Conservation (phyloP, 1,140 invertebrate species). For the Brachionus rotundiformis region DNA sequence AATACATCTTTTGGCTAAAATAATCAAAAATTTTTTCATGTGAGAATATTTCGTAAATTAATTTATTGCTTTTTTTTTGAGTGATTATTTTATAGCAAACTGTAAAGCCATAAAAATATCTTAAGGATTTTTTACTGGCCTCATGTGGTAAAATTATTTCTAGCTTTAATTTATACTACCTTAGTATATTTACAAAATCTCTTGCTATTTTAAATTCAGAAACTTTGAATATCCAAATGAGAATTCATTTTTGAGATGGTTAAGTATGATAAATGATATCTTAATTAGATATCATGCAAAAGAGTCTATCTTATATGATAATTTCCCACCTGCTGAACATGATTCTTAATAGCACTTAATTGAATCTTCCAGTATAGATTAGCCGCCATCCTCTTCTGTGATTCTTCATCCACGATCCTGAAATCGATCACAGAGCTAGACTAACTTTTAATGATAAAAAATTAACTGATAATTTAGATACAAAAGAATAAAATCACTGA, state of each 20-base stretch:
- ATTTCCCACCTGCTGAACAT: background rate
- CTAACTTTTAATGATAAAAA: background rate
- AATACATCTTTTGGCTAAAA: no score
- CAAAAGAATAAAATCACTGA: background rate
- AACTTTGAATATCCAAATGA: constrained; percentile 8
- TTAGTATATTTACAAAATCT: background rate
- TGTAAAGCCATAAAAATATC: background rate
- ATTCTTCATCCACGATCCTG: background rate
- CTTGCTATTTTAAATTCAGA: background rate
- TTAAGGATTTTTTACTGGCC: background rate
- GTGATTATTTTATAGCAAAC: background rate
- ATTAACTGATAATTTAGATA: background rate
- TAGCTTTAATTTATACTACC: background rate
- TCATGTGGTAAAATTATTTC: background rate
- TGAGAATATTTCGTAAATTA: no score
- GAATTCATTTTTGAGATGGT: background rate
- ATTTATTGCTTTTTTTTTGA: background rate
- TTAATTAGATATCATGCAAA: background rate
- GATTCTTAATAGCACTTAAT: constrained; percentile 7
- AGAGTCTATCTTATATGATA: background rate
- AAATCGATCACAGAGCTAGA: background rate
- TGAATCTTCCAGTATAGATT: background rate
- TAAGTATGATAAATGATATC: constrained; percentile 16
- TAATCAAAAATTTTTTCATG: no score
- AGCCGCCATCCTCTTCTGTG: background rate